Evolutionary conservation across 2,797 vertebrate species (phyloP).

Genomic region (Macropodus opercularis): DNA sequence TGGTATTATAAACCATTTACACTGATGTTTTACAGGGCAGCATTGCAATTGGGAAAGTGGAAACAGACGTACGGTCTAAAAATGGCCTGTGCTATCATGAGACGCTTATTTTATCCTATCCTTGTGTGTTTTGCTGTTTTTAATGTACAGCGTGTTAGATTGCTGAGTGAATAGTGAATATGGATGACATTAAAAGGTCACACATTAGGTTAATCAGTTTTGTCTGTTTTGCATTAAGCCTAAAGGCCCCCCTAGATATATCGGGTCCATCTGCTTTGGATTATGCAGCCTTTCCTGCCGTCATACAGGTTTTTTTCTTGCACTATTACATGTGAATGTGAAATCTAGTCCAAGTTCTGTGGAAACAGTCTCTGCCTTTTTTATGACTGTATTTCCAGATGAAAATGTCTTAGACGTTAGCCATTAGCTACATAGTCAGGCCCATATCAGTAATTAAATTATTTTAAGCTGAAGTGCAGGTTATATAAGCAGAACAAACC

Average conservation of each 20-base stretch:
- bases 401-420: constrained; percentile 37
- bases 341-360: constrained; percentile 14
- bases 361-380: constrained; percentile 20
- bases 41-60: constrained; percentile 74
- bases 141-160: constrained; percentile 50
- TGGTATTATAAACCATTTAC: constrained; percentile 86
- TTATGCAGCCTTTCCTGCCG: constrained; percentile 42
- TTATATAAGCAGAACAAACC: not conserved
- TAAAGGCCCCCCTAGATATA: constrained; percentile 40
- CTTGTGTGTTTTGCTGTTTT: constrained; percentile 54
- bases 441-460: not conserved
- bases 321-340: constrained; percentile 19
- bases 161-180: constrained; percentile 59
- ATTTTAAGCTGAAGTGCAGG: not conserved
- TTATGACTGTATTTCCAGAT: constrained; percentile 23
- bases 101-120: constrained; percentile 49
- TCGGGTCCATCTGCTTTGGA: constrained; percentile 52
- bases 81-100: constrained; percentile 47
- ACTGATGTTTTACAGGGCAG: constrained; percentile 79
- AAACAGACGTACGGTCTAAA: constrained; percentile 75
- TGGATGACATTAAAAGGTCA: constrained; percentile 70
- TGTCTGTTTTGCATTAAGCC: constrained; percentile 65
- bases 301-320: constrained; percentile 7
- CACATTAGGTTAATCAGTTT: constrained; percentile 69
- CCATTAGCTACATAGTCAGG: constrained; percentile 18